phyloP scores from a whole-genome alignment of 2,797 vertebrate species.

The Echeneis naucrates region DNA sequence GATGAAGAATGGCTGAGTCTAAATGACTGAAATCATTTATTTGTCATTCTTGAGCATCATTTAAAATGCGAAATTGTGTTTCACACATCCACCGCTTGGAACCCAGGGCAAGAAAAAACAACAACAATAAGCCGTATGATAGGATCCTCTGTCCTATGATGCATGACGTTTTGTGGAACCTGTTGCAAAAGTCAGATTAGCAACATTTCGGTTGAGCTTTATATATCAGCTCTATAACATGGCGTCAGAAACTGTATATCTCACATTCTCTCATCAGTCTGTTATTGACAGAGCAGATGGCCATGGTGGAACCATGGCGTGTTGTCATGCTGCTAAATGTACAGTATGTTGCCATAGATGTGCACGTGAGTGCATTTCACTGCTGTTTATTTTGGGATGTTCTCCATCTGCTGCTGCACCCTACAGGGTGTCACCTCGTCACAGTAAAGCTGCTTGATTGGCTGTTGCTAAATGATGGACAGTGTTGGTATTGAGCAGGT shows the following conservation, averaged over 20 bases:
- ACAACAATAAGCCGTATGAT: too few species aligned
- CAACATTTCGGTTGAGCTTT: not conserved
- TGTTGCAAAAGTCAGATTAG: conserved; percentile 3
- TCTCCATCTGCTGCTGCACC: conserved; percentile 65
- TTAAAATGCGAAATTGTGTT: too few species aligned
- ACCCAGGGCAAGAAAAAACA: too few species aligned
- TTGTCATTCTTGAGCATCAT: too few species aligned
- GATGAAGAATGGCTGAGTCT: not conserved
- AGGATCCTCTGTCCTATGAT: too few species aligned
- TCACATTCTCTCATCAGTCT: not conserved
- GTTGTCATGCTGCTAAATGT: conserved; percentile 34
- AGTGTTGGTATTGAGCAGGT: conserved; percentile 44
- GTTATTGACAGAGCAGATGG: conserved; percentile 40
- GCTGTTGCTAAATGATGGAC: conserved; percentile 63
- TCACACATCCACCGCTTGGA: too few species aligned
- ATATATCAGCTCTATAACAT: not conserved
- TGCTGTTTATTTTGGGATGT: conserved; percentile 55
- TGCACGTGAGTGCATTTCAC: conserved; percentile 40
- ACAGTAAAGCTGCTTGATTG: conserved; percentile 53
- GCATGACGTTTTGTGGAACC: conserved; percentile 7
- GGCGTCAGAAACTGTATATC: not conserved
- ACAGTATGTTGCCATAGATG: conserved; percentile 46
- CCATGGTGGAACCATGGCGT: not conserved
- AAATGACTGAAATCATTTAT: not conserved
- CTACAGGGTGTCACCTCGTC: conserved; percentile 52